Evolutionary conservation across 2,113 vertebrate genomes (phyloP), one percentile per base, ranked within the genome.

Genomic region (Myotis brandtii): DNA sequence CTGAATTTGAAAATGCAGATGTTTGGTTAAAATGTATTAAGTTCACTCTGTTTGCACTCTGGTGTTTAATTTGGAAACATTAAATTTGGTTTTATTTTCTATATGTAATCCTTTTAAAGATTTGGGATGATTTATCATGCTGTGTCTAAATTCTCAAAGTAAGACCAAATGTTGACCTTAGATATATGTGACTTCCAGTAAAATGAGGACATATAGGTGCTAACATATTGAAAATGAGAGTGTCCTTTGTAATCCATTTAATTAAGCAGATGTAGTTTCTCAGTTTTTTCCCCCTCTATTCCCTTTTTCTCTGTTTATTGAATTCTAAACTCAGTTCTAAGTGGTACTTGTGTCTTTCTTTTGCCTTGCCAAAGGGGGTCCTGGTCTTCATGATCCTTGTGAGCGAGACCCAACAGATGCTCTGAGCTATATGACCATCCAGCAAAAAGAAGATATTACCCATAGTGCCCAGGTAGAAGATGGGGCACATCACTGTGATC

Each of bases 371-470:
- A 80, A 95, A 99, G 99, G 99, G 95, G 99, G 99, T 96, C 99
- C 99, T 37, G 99, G 99, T 86, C 98, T 99, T 95, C 99, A 99
- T 72, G 99, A 99, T 98, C 99, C 99, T 46, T 99, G 99, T 97
- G 99, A 99, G 96, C 99, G 99, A 97, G 99, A 99, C 97, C 99
- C 98, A 59, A 99, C 98, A 56, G 99, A 99, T 97, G 99, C 99
- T 94, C 97, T 99, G 97, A 98, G 98, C 48, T 98, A 98, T 62
- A 99, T 99, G 99, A 99, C 98, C 27, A 98, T 99, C 80, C 99
- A 99, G 98, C 99, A 99, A 98, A 99, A 99, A 93, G 99, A 99
- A 98, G 99, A 99, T 96, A 98, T 99, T 94, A 99, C 99, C 5
- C 99, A 98, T 97, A 99, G 99, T 9, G 99, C 99, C 96, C 99